Percentiles rank a stretch among this genome's conserved stretches.
Conservation (phyloP, 30 jellyfish, hydroid and myxozoan genomes). For the Haliclystus octoradiatus region DNA sequence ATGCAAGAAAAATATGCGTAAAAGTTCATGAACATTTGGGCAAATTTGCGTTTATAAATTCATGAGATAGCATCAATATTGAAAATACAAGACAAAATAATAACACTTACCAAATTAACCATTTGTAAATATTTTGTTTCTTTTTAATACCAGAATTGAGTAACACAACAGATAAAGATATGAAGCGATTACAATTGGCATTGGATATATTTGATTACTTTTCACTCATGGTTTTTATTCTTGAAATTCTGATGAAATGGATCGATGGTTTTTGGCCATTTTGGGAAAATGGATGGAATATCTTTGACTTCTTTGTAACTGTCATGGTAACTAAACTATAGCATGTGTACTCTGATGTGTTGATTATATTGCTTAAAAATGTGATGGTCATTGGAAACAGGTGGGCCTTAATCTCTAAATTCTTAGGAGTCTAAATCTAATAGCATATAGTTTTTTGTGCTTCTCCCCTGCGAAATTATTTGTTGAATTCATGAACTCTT, state of each 20-base stretch:
- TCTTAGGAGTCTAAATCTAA: no score
- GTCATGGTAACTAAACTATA: conserved; percentile 46
- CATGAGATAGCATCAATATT: no score
- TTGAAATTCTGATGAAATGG: conserved; percentile 76
- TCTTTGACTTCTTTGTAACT: conserved; percentile 68
- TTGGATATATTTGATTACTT: conserved; percentile 56
- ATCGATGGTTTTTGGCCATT: conserved; percentile 54
- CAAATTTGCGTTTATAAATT: no score
- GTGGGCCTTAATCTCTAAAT: no score
- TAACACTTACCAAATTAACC: not conserved
- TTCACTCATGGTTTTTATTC: conserved; percentile 48
- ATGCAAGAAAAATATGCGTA: no score
- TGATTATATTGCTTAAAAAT: no score
- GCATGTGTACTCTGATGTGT: no score
- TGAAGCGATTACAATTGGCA: conserved; percentile 27
- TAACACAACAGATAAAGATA: conserved; percentile 7
- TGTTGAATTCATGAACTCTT: no score
- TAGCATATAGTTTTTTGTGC: no score
- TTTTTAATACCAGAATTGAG: conserved; percentile 30
- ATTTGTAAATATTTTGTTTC: not conserved
- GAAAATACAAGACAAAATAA: not conserved
- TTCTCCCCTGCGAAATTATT: no score
- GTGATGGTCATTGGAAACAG: no score
- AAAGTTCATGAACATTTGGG: no score
- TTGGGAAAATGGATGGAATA: conserved; percentile 91